Evolutionary conservation across 2,888 invertebrate species (phyloP), one percentile per base, ranked within the genome.

Genomic region (Coleophora flavipennella): DNA sequence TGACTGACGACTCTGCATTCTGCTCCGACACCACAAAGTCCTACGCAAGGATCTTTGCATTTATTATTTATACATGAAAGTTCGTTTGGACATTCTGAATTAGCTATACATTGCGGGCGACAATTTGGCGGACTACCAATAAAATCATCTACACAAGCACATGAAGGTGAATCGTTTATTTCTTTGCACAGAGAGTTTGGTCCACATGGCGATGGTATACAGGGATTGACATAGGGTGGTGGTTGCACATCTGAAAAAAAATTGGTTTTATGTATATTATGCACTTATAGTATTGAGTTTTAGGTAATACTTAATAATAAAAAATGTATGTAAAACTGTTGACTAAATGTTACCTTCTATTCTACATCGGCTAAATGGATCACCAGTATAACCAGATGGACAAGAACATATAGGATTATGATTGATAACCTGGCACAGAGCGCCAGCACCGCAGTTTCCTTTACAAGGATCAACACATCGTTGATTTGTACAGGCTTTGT

Each of bases 131-230:
- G 91, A 42, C 86, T 86, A 41, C 92, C 92, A 34, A 86, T 76
- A 63, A 86, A 92, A 27, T 86, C 85, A n/a, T 86, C 81, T n/a
- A 89, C 66, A 58, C 93, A 93, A 20, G 91, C 89, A 58, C 93
- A 93, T 0, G 92, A 90, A 14, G 92, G 89, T 31, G 89, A 87
- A 34, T 88, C 87, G 27, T 84, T 85, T 33, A 85, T 65, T 55
- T 85, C 85, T 54, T 84, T 86, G 51, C 91, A 91, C 55, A 89
- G 77, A 2, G 90, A 86, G 56, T 91, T 90, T 6, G 92, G 87
- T 13, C 93, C 93, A 63, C 93, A 93, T 1, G 92, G 92, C 8
- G 92, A 91, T 14, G 92, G 92, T 53, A 86, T 83, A 58, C 93
- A 93, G 7, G 90, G 91, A 49, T 81, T 80, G 3, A 75, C 59